Evolutionary conservation across 2,888 invertebrate genomes (phyloP).

Genomic region (Lissonota sp.): DNA sequence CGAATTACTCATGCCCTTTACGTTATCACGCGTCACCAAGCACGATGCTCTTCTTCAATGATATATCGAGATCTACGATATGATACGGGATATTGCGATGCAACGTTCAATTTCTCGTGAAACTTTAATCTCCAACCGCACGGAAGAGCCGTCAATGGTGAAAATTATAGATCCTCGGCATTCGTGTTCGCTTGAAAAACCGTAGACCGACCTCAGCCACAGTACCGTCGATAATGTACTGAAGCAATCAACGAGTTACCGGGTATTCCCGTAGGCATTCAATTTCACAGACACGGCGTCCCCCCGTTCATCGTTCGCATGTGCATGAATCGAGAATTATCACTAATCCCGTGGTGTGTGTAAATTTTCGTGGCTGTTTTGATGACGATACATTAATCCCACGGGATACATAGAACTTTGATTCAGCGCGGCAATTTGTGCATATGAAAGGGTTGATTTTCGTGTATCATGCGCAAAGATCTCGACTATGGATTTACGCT

Average conservation of each 20-base stretch:
- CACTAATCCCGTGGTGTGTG: background rate
- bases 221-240: constrained; percentile 7
- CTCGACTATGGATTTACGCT: background rate
- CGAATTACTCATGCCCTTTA: constrained; percentile 34
- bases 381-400: constrained; percentile 25
- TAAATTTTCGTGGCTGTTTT: constrained; percentile 39
- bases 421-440: constrained; percentile 37
- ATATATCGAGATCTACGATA: constrained; percentile 3
- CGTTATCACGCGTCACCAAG: constrained; percentile 10
- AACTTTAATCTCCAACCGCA: background rate
- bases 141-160: too few relatives aligned
- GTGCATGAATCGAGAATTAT: constrained; percentile 50
- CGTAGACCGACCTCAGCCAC: too few relatives aligned
- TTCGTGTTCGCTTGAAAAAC: too few relatives aligned
- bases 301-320: background rate
- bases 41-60: background rate
- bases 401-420: constrained; percentile 44
- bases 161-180: too few relatives aligned
- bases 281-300: background rate
- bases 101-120: constrained; percentile 7
- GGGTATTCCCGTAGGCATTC: constrained; percentile 10
- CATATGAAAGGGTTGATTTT: background rate
- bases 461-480: background rate
- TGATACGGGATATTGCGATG: background rate
- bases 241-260: constrained; percentile 26